Percentiles rank a stretch among this genome's conserved stretches.
Conservation (phyloP, 2,888 invertebrate species). For the Rhabditophanes sp. region DNA sequence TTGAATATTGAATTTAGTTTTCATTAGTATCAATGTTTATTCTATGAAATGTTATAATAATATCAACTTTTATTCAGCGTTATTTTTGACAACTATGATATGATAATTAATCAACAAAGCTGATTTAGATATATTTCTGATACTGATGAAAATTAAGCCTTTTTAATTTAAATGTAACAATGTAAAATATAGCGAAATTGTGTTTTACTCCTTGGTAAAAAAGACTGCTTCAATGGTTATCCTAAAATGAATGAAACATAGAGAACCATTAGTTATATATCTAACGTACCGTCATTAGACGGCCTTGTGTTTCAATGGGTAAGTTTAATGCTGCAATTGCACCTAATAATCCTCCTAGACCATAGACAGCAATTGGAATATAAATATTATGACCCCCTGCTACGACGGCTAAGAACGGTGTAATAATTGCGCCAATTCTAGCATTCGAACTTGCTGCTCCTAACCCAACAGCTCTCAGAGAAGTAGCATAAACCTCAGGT, state of each 20-base stretch:
- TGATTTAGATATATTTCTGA: no score
- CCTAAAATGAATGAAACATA: conserved; percentile 1
- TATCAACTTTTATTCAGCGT: no score
- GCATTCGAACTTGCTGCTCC: no score
- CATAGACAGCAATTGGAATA: conserved; percentile 62
- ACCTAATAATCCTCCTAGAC: conserved; percentile 60
- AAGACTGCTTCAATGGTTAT: conserved; percentile 6
- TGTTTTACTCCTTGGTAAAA: no score
- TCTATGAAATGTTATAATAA: no score
- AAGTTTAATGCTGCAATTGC: conserved; percentile 62
- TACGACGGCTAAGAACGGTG: conserved; percentile 81
- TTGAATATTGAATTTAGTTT: no score
- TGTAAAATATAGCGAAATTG: no score
- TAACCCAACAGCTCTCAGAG: conserved; percentile 1
- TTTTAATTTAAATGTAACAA: no score
- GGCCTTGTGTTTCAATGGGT: conserved; percentile 68
- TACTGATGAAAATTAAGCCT: no score
- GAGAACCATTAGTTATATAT: background rate
- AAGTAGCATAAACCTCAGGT: conserved; percentile 59
- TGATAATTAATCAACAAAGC: no score
- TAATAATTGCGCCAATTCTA: conserved; percentile 68
- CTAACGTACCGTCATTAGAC: conserved; percentile 49
- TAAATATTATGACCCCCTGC: conserved; percentile 60
- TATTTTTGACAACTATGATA: no score
- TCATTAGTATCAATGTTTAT: no score